Evolutionary conservation across 1,140 invertebrate species (phyloP).

Genomic region (Drosophila nannoptera): DNA sequence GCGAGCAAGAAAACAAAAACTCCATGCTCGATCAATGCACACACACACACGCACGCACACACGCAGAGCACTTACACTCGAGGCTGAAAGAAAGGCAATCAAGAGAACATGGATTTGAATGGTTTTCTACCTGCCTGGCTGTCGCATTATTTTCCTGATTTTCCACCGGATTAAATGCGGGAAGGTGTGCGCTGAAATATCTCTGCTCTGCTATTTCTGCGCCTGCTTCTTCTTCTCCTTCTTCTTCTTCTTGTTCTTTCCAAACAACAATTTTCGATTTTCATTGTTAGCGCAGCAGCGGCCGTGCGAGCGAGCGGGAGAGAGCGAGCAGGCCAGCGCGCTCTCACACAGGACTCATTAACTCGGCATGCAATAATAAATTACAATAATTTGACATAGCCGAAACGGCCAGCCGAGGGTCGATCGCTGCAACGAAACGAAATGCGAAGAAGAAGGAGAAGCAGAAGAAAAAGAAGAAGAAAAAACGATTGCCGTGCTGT

Average conservation of each 20-base stretch:
- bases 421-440: conserved; percentile 10
- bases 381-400: conserved; percentile 68
- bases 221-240: neutral
- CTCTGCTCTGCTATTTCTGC: conserved; percentile 15
- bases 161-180: conserved; percentile 68
- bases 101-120: conserved; percentile 30
- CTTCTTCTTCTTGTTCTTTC: conserved; percentile 18
- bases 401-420: conserved; percentile 17
- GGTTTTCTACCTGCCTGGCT: conserved; percentile 30
- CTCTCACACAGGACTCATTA: conserved; percentile 54
- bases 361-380: conserved; percentile 73
- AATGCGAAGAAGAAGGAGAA: conserved; percentile 7
- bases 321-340: conserved; percentile 12
- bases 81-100: conserved; percentile 25
- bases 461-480: neutral
- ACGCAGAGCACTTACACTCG: no score
- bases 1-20: conserved; percentile 12
- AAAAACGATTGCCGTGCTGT: conserved; percentile 13
- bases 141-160: conserved; percentile 67
- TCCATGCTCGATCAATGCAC: conserved; percentile 39
- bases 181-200: conserved; percentile 50
- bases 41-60: conserved; percentile 19
- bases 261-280: conserved; percentile 24
- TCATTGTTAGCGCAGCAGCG: conserved; percentile 43
- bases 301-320: neutral